Base-by-base conservation (phyloP, 92 coral and sea anemone genomes). In the Phenganax stokvisi region DNA sequence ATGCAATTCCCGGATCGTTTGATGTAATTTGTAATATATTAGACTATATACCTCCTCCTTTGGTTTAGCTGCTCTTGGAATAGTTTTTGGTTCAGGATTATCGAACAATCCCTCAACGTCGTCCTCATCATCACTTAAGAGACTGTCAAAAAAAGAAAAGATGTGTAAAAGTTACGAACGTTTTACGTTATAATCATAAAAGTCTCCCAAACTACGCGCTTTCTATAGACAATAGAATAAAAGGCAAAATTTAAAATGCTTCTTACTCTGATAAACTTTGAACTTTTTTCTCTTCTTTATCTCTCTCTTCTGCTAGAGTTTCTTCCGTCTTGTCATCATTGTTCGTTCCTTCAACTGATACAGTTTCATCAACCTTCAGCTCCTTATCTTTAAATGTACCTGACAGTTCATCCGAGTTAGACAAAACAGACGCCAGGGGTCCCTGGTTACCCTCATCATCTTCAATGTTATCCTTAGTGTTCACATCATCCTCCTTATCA, bases 101-200 rank as follows among this genome's bases (percentile, higher is more conserved):
- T 93, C 98, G 89, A 94, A 94, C 8, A 93, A 89, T 15, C 84
- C 61, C 66, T 70, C 31, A 5, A 69, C 75, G 17, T 80, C 74
- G 25, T 27, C 58, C 58, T 74, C 71, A 60, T 75, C 56, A 54
- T 83, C 83, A 80, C 75, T 80, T 65, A 80, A 10, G 31, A 80
- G 60, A 51, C 64, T 57, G 56, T 10, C 31, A 63, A 27, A 60
- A 29, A 20, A 28, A 0, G 29, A 0, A 56, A 7, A 54, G 76
- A 58, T 59, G 16, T 1, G 25, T 3, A 20, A 59, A 59, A 59
- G 47, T 37, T 37, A 37, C 47, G 47, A 37, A 37, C 2, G 3
- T 5, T 37, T 1, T 5, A 5, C 47, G 3, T 37, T 5, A 37
- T 5, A 37, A 37, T 37, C 47, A 37, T 37, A 37, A 37, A 37